A percentile compares a stretch with the other conserved stretches of the same genome.
phyloP scores from a whole-genome alignment of 2,888 invertebrate genomes.

The Himalopsyche kuldschensis region DNA sequence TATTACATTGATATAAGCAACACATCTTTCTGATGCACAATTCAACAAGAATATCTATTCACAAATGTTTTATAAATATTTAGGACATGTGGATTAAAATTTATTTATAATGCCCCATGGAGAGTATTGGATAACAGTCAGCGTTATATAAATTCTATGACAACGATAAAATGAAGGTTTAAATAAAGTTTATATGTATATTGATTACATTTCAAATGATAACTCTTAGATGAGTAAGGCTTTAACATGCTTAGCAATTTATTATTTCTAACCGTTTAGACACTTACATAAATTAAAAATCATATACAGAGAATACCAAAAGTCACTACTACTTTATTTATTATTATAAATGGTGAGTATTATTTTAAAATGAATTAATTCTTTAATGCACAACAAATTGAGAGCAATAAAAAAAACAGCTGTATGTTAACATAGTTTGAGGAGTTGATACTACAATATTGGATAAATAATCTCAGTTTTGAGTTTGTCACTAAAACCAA shows the following conservation, averaged over 20 bases:
- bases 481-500: no score
- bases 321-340: no score
- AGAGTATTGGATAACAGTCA: background rate
- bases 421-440: no score
- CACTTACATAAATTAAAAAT: background rate
- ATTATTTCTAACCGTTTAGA: background rate
- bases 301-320: background rate
- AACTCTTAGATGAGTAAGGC: constrained; percentile 1
- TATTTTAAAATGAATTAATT: no score
- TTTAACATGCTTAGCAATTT: background rate
- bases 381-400: no score
- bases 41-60: background rate
- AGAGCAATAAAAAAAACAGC: no score
- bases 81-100: background rate
- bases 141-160: background rate
- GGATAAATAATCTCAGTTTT: no score
- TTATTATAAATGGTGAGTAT: no score
- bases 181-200: background rate
- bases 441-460: no score
- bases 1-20: background rate
- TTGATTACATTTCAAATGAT: background rate
- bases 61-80: background rate
- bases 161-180: background rate
- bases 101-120: background rate
- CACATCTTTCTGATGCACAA: background rate